Conservation (phyloP, 1,140 invertebrate species). For the Caenorhabditis latens region DNA sequence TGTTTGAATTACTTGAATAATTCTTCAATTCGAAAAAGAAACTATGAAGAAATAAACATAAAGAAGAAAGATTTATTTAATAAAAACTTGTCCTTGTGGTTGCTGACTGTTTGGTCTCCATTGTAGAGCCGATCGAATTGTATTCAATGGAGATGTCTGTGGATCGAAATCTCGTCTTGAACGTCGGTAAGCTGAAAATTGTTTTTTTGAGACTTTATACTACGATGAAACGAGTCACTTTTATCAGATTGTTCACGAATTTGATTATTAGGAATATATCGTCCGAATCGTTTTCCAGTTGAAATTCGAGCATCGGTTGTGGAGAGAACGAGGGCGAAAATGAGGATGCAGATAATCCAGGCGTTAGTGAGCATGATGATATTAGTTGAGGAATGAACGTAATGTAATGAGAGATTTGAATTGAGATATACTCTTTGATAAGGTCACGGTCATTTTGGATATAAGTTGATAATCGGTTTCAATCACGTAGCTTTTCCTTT, state of each 20-base stretch:
- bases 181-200: not conserved
- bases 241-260: too few species aligned
- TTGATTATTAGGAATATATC: too few species aligned
- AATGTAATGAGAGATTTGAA: not conserved
- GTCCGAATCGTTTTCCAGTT: not conserved
- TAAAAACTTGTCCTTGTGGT: not conserved
- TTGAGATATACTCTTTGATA: too few species aligned
- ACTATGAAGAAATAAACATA: not conserved
- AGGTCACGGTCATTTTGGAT: not conserved
- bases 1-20: too few species aligned
- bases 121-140: not conserved
- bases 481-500: too few species aligned
- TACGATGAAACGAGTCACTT: not conserved
- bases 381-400: not conserved
- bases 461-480: not conserved
- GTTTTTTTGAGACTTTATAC: not conserved
- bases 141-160: not conserved
- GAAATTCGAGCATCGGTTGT: not conserved
- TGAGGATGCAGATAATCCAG: not conserved
- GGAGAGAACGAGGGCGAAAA: not conserved
- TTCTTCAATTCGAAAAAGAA: not conserved
- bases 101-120: slow-evolving; percentile 9
- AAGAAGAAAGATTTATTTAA: not conserved
- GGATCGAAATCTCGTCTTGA: not conserved
- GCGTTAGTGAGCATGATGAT: not conserved